Base-by-base conservation (phyloP, 2,797 vertebrate genomes). In the Corythornis leucogaster region DNA sequence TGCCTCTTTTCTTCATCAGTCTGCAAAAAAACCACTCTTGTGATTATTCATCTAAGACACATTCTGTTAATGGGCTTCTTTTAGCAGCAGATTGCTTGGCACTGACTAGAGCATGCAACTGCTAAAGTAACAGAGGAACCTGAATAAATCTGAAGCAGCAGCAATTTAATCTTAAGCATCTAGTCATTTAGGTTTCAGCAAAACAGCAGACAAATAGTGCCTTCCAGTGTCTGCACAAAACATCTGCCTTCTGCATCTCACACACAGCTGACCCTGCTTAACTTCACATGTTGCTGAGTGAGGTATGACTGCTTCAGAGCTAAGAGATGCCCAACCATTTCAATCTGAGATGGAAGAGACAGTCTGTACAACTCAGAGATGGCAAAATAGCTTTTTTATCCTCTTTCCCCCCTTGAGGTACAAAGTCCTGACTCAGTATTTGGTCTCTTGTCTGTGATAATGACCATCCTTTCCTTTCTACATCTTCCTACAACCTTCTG, bases 1-100 rank as follows among this genome's bases (percentile, higher is more conserved):
- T 98, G 98, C 77, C 97, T 98, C 96, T 99, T 99, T 97, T 99
- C 99, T 90, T 99, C 99, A 21, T 99, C 99, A 2, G 99, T 99
- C 99, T 99, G 98, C 43, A 96, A 91, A 93, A 93, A 97, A 81
- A 40, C 38, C 38, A 66, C 46, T n/a, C 9, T 67, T 17, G n/a
- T 33, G 28, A 92, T 93, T 92, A 90, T 93, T 90, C 55, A 77
- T 51, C 38, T 58, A 43, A 63, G 43, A 85, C 40, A 89, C 21
- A 31, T 48, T 53, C 51, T 71, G n/a, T 80, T 67, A 83, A 78
- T 6, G 7, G 21, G 35, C 18, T 81, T 71, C 73, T 71, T 81
- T 58, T 15, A 86, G 76, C 40, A 75, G 79, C 79, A 87, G 50
- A 50, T 82, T 82, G 20, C 30, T 84, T 87, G 69, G 55, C 76